These are phyloP conservation scores for Enteromius viviparus DNA, from an alignment of 2,797 vertebrate genomes.

Conservation along the genomic window DNA sequence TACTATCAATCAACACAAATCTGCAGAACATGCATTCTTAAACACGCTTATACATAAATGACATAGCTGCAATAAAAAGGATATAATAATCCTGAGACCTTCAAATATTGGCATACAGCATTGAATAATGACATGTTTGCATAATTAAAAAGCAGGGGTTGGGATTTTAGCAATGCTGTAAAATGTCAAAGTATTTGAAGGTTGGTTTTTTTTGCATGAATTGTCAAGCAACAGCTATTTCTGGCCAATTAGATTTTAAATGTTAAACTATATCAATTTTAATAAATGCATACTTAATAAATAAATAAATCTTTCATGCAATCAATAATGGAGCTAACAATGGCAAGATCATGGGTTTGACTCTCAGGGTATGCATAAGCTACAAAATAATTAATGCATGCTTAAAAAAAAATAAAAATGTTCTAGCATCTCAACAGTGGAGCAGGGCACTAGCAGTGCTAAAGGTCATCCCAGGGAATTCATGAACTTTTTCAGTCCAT, in stretches of 20 bases:
- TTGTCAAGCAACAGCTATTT: neutral
- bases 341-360: neutral
- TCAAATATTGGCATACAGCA: neutral
- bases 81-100: neutral
- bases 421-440: neutral
- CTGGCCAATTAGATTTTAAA: neutral
- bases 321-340: neutral
- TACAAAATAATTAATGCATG: too few relatives aligned
- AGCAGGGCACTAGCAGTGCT: too few relatives aligned
- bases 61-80: neutral
- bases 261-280: neutral
- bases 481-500: too few relatives aligned
- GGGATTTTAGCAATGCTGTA: neutral
- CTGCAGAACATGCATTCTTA: neutral
- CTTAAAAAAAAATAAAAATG: too few relatives aligned
- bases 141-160: neutral
- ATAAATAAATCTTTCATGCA: too few relatives aligned
- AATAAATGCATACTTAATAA: neutral
- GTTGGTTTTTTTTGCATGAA: neutral
- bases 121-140: neutral
- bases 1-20: conserved; percentile 18
- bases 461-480: neutral
- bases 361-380: neutral
- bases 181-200: neutral
- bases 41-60: conserved; percentile 4